Conservation (phyloP, 30 jellyfish, hydroid and myxozoan species). For the Aurelia aurita region DNA sequence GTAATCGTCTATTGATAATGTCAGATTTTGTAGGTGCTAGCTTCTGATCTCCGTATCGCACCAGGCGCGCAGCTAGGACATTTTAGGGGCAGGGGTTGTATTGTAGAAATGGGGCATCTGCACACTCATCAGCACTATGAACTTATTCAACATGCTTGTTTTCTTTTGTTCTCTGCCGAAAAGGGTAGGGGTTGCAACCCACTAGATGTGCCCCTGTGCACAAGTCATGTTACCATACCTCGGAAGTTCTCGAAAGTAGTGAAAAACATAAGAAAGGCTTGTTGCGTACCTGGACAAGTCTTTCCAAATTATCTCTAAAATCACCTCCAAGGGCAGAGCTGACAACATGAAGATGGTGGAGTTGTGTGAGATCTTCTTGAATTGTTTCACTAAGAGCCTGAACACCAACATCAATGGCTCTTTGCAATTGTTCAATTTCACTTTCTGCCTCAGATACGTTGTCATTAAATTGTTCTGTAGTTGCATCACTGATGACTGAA, state of each 20-base stretch:
- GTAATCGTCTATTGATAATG: too few species aligned
- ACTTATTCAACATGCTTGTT: too few species aligned
- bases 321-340: constrained; percentile 73
- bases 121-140: too few species aligned
- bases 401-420: constrained; percentile 78
- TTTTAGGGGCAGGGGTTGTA: too few species aligned
- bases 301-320: constrained; percentile 76
- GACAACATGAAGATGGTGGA: constrained; percentile 86
- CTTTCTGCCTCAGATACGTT: constrained; percentile 59
- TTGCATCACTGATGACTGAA: constrained; percentile 36
- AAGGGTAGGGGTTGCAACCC: too few species aligned
- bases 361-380: constrained; percentile 75
- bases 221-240: neutral
- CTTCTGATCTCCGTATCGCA: too few species aligned
- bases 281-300: constrained; percentile 71
- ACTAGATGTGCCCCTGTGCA: neutral
- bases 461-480: constrained; percentile 28
- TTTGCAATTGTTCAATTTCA: constrained; percentile 72
- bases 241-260: neutral
- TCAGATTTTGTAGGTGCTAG: too few species aligned
- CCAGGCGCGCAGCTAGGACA: too few species aligned
- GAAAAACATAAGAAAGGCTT: neutral
- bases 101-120: neutral
- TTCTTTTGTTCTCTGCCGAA: too few species aligned
- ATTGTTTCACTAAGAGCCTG: constrained; percentile 85